phyloP scores from a whole-genome alignment of 2,888 invertebrate genomes.

The Argynnis bischoffii region DNA sequence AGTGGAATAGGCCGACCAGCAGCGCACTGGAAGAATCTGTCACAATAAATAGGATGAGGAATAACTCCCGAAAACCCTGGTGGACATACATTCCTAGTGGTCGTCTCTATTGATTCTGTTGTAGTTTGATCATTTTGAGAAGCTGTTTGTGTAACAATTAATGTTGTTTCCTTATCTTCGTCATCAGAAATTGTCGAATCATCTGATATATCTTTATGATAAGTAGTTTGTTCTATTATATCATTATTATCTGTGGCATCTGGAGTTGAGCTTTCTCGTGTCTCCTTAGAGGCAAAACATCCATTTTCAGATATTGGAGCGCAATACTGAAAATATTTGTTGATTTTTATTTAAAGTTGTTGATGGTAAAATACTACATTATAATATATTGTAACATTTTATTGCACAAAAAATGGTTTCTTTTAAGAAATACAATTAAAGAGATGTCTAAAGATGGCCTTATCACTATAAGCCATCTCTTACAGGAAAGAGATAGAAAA shows the following conservation, averaged over 20 bases:
- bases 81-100: background rate
- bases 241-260: constrained; percentile 3
- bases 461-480: too few relatives aligned
- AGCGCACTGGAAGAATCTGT: constrained; percentile 53
- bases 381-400: too few relatives aligned
- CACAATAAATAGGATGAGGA: constrained; percentile 52
- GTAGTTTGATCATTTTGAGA: constrained; percentile 11
- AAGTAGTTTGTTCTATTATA: background rate
- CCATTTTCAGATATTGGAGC: constrained; percentile 8
- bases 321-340: constrained; percentile 15
- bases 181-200: too few relatives aligned
- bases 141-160: constrained; percentile 11
- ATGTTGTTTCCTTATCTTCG: background rate
- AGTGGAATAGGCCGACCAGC: constrained; percentile 48
- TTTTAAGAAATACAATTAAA: too few relatives aligned
- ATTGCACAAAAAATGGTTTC: too few relatives aligned
- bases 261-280: background rate
- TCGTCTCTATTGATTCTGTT: constrained; percentile 7
- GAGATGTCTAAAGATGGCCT: too few relatives aligned
- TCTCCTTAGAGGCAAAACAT: constrained; percentile 14
- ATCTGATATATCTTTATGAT: too few relatives aligned
- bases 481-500: too few relatives aligned
- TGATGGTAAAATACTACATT: background rate
- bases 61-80: constrained; percentile 35
- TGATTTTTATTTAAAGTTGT: background rate